A percentile compares a stretch with the other conserved stretches of the same genome.
Conservation (phyloP, 1,140 invertebrate genomes). For the Sitophilus oryzae region DNA sequence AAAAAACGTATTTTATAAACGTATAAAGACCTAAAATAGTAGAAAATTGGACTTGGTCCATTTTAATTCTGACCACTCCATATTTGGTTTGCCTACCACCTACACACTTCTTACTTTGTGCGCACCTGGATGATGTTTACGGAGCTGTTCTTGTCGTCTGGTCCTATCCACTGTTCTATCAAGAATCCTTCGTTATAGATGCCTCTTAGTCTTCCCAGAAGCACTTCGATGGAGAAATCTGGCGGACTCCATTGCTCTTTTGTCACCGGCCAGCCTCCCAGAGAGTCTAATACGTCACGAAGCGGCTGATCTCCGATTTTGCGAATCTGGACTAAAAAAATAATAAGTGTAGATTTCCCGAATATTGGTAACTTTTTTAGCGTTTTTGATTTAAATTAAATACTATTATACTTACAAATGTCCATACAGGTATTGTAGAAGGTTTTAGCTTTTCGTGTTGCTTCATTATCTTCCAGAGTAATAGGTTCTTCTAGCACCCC, state of each 20-base stretch:
- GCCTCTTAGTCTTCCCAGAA: slow-evolving; percentile 63
- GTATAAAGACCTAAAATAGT: not conserved
- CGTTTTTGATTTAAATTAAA: not conserved
- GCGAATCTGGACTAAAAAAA: slow-evolving; percentile 62
- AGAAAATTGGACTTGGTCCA: too few relatives aligned
- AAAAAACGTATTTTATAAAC: too few relatives aligned
- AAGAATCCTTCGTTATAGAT: slow-evolving; percentile 70
- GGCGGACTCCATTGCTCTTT: slow-evolving; percentile 57
- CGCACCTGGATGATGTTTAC: slow-evolving; percentile 79
- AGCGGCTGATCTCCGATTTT: slow-evolving; percentile 62
- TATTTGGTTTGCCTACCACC: slow-evolving; percentile 20
- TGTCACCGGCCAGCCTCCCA: slow-evolving; percentile 77
- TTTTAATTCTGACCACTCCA: too few relatives aligned
- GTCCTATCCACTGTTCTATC: slow-evolving; percentile 75
- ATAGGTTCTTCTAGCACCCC: slow-evolving; percentile 66
- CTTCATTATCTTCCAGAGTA: slow-evolving; percentile 57
- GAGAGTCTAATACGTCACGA: slow-evolving; percentile 50
- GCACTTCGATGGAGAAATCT: slow-evolving; percentile 52
- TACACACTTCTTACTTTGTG: slow-evolving; percentile 47
- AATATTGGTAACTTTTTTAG: not conserved
- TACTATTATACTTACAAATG: slow-evolving; percentile 74
- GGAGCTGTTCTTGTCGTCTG: slow-evolving; percentile 80
- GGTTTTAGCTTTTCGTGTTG: slow-evolving; percentile 74
- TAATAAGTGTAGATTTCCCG: not conserved
- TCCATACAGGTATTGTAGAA: slow-evolving; percentile 85